Base-by-base conservation (phyloP, 2,797 vertebrate species). In the Cyprinodon diabolis region DNA sequence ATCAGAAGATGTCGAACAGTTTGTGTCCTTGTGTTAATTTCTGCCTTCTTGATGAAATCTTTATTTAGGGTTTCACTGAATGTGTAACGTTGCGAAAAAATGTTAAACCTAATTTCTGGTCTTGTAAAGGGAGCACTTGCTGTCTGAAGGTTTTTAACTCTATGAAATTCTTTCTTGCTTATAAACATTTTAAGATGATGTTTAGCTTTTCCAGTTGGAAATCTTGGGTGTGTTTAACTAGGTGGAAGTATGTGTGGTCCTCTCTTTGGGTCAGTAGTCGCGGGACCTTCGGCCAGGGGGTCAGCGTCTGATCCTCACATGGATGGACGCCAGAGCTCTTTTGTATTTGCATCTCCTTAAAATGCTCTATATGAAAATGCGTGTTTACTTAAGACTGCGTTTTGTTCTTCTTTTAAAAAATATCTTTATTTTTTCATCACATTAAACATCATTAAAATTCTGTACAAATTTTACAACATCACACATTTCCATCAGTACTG, bases 401-500 rank as follows among this genome's bases (percentile, higher is more conserved):
- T 19, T 3, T 1, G 1, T 49, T 45, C 76, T 80, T 77, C 87
- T 84, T 76, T 94, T 94, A 92, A 93, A 92, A 95, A 95, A 94
- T 93, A 95, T 85, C 19, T 57, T 95, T 95, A 94, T 94, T 94
- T 95, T 87, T 88, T 84, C 87, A 77, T 93, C 83, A 91, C 90
- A 89, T 87, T 77, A 90, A 90, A 92, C 85, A 83, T 83, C 87
- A 90, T 91, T 85, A 91, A 87, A 93, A 83, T 92, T 86, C 92
- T 95, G 93, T 94, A 95, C 94, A 95, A 90, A 93, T 93, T 94
- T 94, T 94, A 95, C 92, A 95, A 90, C 92, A 87, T 17, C 40
- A 90, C 74, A 91, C 78, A 87, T 84, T 86, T 93, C 62, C 80
- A 75, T 70, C 78, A 75, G 86, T 68, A 88, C 80, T 74, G 75